Evolutionary conservation across 1,140 invertebrate genomes (phyloP).

Genomic region (Neodiprion pinetum): DNA sequence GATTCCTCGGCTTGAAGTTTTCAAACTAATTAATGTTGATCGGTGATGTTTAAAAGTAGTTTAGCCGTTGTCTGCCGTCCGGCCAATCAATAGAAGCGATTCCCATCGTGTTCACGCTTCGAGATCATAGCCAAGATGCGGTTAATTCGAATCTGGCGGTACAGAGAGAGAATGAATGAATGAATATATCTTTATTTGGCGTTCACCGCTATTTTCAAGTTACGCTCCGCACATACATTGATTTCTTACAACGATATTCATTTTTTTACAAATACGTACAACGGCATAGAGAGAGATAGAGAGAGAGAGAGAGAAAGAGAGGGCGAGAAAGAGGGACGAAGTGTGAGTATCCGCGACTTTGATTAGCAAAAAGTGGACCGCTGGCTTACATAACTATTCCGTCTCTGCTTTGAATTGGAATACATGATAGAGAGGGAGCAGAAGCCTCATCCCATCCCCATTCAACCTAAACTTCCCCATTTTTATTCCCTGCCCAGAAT

Average conservation of each 20-base stretch:
- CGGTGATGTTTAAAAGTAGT: background rate
- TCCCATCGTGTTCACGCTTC: background rate
- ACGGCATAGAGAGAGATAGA: too few species aligned
- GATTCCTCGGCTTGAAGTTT: background rate
- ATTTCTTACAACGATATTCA: too few species aligned
- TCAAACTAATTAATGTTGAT: constrained; percentile 2
- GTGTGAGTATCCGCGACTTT: background rate
- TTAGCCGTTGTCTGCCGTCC: background rate
- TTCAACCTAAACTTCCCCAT: background rate
- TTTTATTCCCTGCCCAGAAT: constrained; percentile 1
- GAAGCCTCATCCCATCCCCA: background rate
- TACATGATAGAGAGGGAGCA: background rate
- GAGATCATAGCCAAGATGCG: too few species aligned
- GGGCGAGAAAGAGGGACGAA: too few species aligned
- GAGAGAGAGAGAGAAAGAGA: too few species aligned
- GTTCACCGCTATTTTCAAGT: too few species aligned
- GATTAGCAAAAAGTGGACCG: constrained; percentile 2
- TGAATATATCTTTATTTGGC: too few species aligned
- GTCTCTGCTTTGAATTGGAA: background rate
- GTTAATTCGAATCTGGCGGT: too few species aligned
- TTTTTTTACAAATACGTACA: too few species aligned
- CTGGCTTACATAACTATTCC: background rate
- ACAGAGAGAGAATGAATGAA: too few species aligned
- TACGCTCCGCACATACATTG: too few species aligned
- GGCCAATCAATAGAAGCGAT: too few species aligned